Base-by-base conservation (phyloP, 2,797 vertebrate genomes). In the Fundulus diaphanus region DNA sequence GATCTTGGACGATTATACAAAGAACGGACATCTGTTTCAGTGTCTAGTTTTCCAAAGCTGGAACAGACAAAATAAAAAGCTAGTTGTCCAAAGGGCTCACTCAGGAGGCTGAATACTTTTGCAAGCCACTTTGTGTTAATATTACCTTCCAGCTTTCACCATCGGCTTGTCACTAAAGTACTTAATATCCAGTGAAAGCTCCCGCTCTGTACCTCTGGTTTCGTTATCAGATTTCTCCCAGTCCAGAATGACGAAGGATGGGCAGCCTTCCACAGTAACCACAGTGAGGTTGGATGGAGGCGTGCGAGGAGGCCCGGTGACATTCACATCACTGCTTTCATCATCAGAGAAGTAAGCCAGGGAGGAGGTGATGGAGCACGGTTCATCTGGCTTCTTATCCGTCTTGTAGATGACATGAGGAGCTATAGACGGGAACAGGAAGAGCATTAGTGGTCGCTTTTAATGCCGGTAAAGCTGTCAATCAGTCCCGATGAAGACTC, bases 261-360 rank as follows among this genome's bases (percentile, higher is more conserved):
- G 93, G 77, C 98, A 99, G 11, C 98, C 98, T 74, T 99, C 98
- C 68, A 99, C 98, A 0, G 98, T 98, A 52, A 99, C 95, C 89
- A 99, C 96, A 0, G 98, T 99, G 85, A 99, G 92, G 82, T 99
- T 99, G 67, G 97, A 96, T 16, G 98, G 98, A 16, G 97, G 95
- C 24, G 93, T 87, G 59, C 95, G 95, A 0, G 98, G 98, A 57
- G 97, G 95, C 59, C 82, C 93, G 3, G 95, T 96, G 75, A 96
- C 93, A 52, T 96, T 97, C 57, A 91, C 92, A 84, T 93, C 95
- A 1, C 63, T 73, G 18, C 42, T 90, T 56, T 98, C 97, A 79
- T 99, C 97, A 65, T 96, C 93, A 1, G 96, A 95, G 86, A 99
- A 99, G 84, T 95, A 94, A 69, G 93, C 84, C n/a, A 99, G 89